These are phyloP conservation scores for Cerceris ruficornis DNA, from an alignment of 2,888 invertebrate species.

Conservation along the genomic window DNA sequence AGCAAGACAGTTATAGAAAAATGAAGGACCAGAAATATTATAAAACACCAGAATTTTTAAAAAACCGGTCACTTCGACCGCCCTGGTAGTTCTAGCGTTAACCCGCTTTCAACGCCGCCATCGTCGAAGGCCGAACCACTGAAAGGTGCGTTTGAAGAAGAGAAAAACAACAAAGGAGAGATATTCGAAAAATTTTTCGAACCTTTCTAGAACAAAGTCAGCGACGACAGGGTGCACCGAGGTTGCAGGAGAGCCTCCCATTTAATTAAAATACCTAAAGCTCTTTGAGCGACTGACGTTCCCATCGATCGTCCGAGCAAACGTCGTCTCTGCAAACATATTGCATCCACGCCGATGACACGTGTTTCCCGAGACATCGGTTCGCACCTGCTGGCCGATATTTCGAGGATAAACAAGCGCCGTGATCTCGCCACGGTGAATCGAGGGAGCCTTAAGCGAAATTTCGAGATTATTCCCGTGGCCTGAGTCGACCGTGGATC, in stretches of 20 bases:
- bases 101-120: no score
- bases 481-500: not conserved
- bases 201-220: not conserved
- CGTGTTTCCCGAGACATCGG: slow-evolving; percentile 1
- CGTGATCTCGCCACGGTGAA: not conserved
- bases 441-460: slow-evolving; percentile 2
- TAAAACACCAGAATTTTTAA: no score
- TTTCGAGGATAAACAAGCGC: slow-evolving; percentile 7
- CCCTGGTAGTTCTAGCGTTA: no score
- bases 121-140: no score
- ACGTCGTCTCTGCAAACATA: slow-evolving; percentile 20
- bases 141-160: no score
- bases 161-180: no score
- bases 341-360: slow-evolving; percentile 31
- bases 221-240: no score
- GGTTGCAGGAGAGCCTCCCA: not conserved
- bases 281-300: slow-evolving; percentile 1
- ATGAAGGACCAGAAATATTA: no score
- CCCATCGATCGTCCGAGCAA: slow-evolving; percentile 6
- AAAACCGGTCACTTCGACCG: no score
- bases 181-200: not conserved
- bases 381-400: slow-evolving; percentile 37
- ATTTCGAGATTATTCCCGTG: slow-evolving; percentile 38
- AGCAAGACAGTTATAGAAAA: no score
- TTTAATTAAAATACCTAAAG: not conserved